A percentile compares a stretch with the other conserved stretches of the same genome.
Evolutionary conservation across 2,797 vertebrate species (phyloP).

Genomic region (Neostethus bicornis): DNA sequence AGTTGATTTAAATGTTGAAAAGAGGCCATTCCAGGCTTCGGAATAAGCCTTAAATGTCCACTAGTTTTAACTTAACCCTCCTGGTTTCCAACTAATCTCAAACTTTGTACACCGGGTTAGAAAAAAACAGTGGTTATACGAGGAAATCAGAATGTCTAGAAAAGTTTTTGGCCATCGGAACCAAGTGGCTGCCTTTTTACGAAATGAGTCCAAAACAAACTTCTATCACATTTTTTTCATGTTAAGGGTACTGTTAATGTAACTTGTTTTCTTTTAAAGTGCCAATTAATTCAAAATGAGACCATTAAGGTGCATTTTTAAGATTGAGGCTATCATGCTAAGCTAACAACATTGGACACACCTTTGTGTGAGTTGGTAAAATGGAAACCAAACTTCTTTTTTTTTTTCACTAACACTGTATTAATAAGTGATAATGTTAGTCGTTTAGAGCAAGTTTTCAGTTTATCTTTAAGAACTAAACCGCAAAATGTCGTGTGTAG

Average conservation of each 20-base stretch:
- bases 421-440: slow-evolving; percentile 87
- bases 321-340: slow-evolving; percentile 30
- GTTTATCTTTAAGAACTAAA: slow-evolving; percentile 91
- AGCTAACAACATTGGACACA: slow-evolving; percentile 50
- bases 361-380: slow-evolving; percentile 59
- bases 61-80: slow-evolving; percentile 43
- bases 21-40: slow-evolving; percentile 65
- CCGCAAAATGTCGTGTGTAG: slow-evolving; percentile 87
- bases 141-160: slow-evolving; percentile 41
- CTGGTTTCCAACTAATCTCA: slow-evolving; percentile 25
- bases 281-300: slow-evolving; percentile 81
- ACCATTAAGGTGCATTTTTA: slow-evolving; percentile 78
- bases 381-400: slow-evolving; percentile 73
- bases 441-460: slow-evolving; percentile 89
- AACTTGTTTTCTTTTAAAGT: slow-evolving; percentile 76
- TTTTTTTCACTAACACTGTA: slow-evolving; percentile 83
- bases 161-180: slow-evolving; percentile 43
- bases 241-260: slow-evolving; percentile 82
- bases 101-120: slow-evolving; percentile 38
- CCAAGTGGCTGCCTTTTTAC: slow-evolving; percentile 64
- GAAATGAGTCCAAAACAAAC: slow-evolving; percentile 66
- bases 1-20: slow-evolving; percentile 45
- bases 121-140: slow-evolving; percentile 36
- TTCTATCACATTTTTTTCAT: slow-evolving; percentile 79
- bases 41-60: slow-evolving; percentile 64